Evolutionary conservation across 2,888 invertebrate genomes (phyloP).

Genomic region (Slavum lentiscoides): DNA sequence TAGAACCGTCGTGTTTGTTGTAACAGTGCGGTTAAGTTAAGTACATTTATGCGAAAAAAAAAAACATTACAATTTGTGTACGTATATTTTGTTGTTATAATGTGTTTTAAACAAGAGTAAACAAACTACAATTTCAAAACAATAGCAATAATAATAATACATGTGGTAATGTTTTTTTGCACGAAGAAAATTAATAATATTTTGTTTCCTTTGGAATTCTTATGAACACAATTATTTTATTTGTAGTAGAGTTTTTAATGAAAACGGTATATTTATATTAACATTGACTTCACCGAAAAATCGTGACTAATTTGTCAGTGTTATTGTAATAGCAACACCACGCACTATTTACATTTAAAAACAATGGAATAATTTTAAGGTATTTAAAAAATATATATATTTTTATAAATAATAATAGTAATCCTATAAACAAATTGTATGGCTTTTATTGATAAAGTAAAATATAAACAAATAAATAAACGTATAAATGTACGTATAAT

Average conservation of each 20-base stretch:
- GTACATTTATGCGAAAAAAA: constrained; percentile 21
- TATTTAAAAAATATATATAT: too few species aligned
- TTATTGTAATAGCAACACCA: not conserved
- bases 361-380: not conserved
- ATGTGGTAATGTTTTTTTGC: not conserved
- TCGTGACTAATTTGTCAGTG: not conserved
- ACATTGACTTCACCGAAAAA: not conserved
- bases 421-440: not conserved
- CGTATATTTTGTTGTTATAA: constrained; percentile 30
- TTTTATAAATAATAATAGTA: not conserved
- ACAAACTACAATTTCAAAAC: constrained; percentile 37
- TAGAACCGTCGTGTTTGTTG: not conserved
- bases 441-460: not conserved
- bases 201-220: not conserved
- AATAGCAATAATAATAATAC: not conserved
- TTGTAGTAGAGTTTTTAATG: not conserved
- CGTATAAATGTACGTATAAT: not conserved
- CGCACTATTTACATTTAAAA: not conserved
- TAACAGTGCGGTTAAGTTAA: not conserved
- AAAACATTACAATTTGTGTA: constrained; percentile 1
- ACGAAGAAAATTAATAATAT: constrained; percentile 13
- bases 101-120: not conserved
- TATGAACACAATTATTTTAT: not conserved
- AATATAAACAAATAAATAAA: not conserved
- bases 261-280: not conserved